phyloP scores from a whole-genome alignment of 2,797 vertebrate genomes.

The Eurystomus glaucurus region DNA sequence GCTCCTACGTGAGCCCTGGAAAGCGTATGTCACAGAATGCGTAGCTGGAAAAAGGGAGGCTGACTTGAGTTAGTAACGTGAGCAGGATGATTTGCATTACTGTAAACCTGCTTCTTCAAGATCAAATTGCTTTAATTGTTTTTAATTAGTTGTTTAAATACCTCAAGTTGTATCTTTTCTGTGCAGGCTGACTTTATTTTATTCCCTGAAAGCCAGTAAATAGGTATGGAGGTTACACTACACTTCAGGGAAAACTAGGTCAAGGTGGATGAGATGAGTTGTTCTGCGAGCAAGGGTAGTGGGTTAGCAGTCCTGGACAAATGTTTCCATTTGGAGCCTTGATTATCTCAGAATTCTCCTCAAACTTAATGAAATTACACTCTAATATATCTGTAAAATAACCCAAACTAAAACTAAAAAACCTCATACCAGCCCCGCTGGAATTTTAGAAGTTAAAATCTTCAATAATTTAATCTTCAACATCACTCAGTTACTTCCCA shows the following conservation, averaged over 20 bases:
- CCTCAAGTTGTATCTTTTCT: background rate
- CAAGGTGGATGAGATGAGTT: background rate
- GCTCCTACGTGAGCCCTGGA: background rate
- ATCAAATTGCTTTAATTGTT: constrained; percentile 23
- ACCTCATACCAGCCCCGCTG: accelerated
- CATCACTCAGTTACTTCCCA: background rate
- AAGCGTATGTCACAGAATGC: background rate
- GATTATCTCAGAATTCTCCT: background rate
- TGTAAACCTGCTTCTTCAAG: background rate
- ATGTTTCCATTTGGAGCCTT: background rate
- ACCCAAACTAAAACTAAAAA: background rate
- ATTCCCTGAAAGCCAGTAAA: background rate
- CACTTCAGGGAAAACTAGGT: background rate
- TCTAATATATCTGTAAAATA: background rate
- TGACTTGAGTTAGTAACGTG: background rate
- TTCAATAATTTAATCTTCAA: background rate
- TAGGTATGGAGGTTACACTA: background rate
- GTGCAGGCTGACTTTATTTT: background rate
- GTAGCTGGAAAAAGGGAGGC: background rate
- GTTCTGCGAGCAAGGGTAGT: background rate
- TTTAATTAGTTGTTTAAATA: constrained; percentile 35
- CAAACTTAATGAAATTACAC: background rate
- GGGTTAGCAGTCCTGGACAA: background rate
- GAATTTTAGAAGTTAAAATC: background rate
- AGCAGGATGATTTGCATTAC: constrained; percentile 10